Base-by-base conservation (phyloP, 2,113 vertebrate genomes). In the Miniopterus natalensis region DNA sequence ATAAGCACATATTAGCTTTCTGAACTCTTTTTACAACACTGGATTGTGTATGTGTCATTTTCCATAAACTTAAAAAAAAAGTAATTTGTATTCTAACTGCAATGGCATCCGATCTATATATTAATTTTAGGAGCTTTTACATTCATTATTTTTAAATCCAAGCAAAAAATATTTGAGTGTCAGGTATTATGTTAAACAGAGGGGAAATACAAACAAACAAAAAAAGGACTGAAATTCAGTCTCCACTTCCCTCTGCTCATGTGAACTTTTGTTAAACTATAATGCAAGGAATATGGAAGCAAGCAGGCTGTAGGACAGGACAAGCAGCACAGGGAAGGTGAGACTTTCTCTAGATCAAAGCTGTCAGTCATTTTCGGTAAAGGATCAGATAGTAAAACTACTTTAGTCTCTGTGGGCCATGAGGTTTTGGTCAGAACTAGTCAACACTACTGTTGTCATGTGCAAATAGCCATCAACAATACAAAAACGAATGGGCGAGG, bases 71-170 rank as follows among this genome's bases (percentile, higher is more conserved):
- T 20, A 63, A 88, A 59, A 84, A 36, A 85, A 29, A 36, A 36
- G 3, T 55, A 53, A 83, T 89, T 85, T 90, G 0, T 49, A 8
- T 89, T 84, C 40, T 61, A 78, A 42, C 8, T 55, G 3, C 4
- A 89, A 17, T 55, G 5, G 1, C 5, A 84, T 89, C 12, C 0
- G 8, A 31, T 63, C 17, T 57, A 8, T 83, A 20, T 80, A 53
- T 65, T 61, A 61, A 47, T 45, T 95, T 66, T 36, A 78, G 36
- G 21, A 89, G 25, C 63, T 78, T 84, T 89, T 40, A 57, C 29
- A 47, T 65, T 91, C 8, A 53, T 11, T n/a, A 61, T 74, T 92
- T 96, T 93, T 65, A 57, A 84, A 47, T 70, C 0, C 8, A 91
- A 65, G 74, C 29, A 55, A 78, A 92, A 87, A 27, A 40, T 55